Percentiles rank a stretch among this genome's conserved stretches.
These are phyloP conservation scores for Heptranchias perlo DNA, from an alignment of 2,113 vertebrate species.

Conservation along the genomic window DNA sequence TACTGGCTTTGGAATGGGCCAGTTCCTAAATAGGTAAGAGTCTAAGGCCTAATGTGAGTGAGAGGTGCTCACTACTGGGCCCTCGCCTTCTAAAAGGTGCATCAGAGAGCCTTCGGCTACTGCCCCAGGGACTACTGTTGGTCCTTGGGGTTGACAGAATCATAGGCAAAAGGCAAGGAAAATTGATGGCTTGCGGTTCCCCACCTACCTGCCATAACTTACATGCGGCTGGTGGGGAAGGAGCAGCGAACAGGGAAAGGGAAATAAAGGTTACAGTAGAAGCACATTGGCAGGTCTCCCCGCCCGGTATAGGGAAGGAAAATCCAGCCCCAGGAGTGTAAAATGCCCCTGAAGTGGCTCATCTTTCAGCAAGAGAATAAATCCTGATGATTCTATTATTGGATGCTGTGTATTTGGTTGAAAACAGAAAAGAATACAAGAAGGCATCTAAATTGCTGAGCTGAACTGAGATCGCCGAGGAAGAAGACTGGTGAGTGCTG, in stretches of 20 bases:
- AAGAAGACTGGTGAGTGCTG: background rate
- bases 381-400: background rate
- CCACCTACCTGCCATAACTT: background rate
- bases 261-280: background rate
- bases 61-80: background rate
- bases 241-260: background rate
- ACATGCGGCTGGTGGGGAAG: background rate
- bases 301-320: too few species aligned
- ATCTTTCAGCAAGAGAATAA: background rate
- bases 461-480: background rate
- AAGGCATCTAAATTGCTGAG: background rate
- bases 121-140: background rate
- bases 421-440: background rate
- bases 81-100: background rate
- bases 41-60: background rate
- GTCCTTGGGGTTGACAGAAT: background rate
- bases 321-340: background rate
- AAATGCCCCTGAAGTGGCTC: background rate
- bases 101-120: background rate
- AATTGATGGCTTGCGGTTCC: background rate
- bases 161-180: background rate
- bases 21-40: background rate
- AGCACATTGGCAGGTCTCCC: background rate
- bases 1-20: background rate
- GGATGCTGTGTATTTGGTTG: too few species aligned